Evolutionary conservation across 2,113 vertebrate species (phyloP).

Genomic region (Rattus rattus): DNA sequence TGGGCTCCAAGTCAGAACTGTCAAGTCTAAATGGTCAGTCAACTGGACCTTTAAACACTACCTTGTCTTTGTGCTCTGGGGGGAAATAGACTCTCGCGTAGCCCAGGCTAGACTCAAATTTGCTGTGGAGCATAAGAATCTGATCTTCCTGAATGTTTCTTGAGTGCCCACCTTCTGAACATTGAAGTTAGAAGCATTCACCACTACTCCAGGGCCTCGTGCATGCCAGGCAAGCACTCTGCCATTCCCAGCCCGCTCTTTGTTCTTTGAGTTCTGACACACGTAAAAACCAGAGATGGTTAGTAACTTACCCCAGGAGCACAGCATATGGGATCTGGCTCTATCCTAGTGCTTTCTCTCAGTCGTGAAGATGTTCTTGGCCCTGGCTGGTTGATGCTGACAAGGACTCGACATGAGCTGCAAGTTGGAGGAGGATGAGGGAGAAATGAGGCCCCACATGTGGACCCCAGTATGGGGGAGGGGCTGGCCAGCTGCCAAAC

Average conservation of each 20-base stretch:
- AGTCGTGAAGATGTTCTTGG: neutral
- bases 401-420: neutral
- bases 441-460: neutral
- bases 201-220: neutral
- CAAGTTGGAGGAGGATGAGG: no score
- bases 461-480: neutral
- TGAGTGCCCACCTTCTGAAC: neutral
- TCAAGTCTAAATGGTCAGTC: neutral
- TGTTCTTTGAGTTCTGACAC: constrained; percentile 7
- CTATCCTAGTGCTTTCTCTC: neutral
- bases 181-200: neutral
- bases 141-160: neutral
- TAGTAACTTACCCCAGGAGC: constrained; percentile 22
- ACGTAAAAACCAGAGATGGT: neutral
- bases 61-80: neutral
- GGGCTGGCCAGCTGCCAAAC: neutral
- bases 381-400: neutral
- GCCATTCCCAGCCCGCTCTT: neutral
- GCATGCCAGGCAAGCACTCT: neutral
- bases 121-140: neutral
- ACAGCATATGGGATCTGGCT: neutral
- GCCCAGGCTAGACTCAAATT: neutral
- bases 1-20: neutral
- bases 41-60: neutral
- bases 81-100: neutral